Evolutionary conservation across 2,888 invertebrate genomes (phyloP).

Genomic region (Notodonta ziczac): DNA sequence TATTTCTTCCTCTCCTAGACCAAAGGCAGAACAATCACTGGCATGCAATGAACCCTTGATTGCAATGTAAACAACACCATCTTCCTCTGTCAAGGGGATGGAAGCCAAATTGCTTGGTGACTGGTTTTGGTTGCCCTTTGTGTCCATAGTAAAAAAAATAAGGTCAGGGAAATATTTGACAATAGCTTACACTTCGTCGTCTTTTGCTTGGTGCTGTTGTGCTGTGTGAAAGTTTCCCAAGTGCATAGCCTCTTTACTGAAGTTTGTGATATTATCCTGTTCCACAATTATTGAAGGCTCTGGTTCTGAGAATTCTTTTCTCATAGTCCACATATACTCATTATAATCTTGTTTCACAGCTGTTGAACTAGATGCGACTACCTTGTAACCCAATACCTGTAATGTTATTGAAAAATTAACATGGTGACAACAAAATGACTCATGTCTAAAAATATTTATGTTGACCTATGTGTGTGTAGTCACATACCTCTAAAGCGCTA

Average conservation of each 20-base stretch:
- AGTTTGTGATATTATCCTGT: conserved; percentile 86
- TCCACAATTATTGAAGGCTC: conserved; percentile 88
- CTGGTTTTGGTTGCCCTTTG: conserved; percentile 65
- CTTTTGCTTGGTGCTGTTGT: conserved; percentile 72
- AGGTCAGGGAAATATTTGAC: conserved; percentile 19
- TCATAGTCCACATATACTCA: conserved; percentile 97
- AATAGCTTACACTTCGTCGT: conserved; percentile 71
- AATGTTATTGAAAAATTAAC: conserved; percentile 40
- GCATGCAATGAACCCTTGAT: conserved; percentile 92
- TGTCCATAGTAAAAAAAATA: conserved; percentile 64
- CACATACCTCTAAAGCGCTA: conserved; percentile 90
- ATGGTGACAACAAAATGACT: conserved; percentile 23
- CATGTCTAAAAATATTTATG: conserved; percentile 25
- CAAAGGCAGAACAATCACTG: conserved; percentile 90
- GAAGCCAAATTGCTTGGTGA: conserved; percentile 57
- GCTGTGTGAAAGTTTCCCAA: conserved; percentile 69
- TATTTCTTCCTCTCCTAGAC: conserved; percentile 88
- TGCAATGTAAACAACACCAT: conserved; percentile 89
- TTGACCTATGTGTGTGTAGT: conserved; percentile 8
- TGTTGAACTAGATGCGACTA: conserved; percentile 94
- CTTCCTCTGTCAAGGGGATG: conserved; percentile 68
- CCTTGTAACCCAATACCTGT: conserved; percentile 93
- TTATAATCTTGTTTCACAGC: conserved; percentile 94
- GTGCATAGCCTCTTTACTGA: conserved; percentile 85
- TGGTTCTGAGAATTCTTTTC: conserved; percentile 93